Evolutionary conservation across 1,140 invertebrate genomes (phyloP), one percentile per base, ranked within the genome.

Genomic region (Drosophila ficusphila): DNA sequence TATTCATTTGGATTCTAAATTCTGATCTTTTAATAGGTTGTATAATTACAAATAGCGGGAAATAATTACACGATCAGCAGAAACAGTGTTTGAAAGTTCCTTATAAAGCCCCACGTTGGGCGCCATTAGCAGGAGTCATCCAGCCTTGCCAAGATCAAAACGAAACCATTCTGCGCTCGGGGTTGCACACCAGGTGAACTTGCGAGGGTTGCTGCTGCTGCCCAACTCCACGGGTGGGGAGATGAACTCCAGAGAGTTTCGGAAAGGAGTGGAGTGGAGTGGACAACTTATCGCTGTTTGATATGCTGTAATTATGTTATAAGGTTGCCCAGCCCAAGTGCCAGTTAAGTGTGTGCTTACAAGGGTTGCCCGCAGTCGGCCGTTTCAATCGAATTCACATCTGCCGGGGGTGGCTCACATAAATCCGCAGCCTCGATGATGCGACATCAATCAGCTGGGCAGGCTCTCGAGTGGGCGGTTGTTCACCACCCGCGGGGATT

Each of bases 301-400:
- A 88, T 86, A 75, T 88, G 74, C 74, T 70, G 69, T 86, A 82
- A 86, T 86, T 86, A 86, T 88, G 82, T 86, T 88, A 88, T 88
- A 88, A 86, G 69, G 62, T 88, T 77, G 60, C 65, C 70, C 64
- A 49, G 25, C 53, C 56, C 65, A 86, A 86, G 72, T 86, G 82
- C 56, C 48, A 61, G 68, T 88, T 69, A 81, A 85, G 79, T 79
- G 71, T 52, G 27, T 33, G 33, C 53, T n/a, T 11, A 36, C 34
- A 52, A 53, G 68, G 52, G 52, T 54, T 56, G 44, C 18, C 31
- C 21, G 23, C 42, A 46, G 27, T 16, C 8, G 16, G 23, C 42
- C 25, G 27, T 16, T 7, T 36, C 39, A 29, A 21, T 31, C 2
- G 21, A 4, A 7, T 19, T 39, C 18, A 19, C 7, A 16, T 8